Base-by-base conservation (phyloP, 2,888 invertebrate genomes). In the Taphrorychus bicolor region DNA sequence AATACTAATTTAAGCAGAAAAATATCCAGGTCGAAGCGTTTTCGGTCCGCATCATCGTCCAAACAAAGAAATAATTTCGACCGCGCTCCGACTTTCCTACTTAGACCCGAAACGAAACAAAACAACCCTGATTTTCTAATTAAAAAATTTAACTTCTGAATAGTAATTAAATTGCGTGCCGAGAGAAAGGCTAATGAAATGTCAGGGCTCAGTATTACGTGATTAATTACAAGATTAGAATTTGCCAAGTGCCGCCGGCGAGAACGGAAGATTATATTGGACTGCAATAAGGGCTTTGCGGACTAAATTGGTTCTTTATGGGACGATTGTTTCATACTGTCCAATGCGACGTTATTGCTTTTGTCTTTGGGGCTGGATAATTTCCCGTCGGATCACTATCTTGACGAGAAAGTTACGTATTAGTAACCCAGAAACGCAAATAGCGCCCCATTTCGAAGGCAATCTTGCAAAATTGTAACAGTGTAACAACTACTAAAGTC, bases 121-220 rank as follows among this genome's bases (percentile, higher is more conserved):
- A 58, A 58, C 58, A 58, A 48, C 59, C 59, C 59, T 49, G 59
- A 59, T 59, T 59, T 59, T 59, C 23, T 59, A 59, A 59, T 59
- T 59, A 60, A 53, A 60, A 60, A 60, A 60, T 60, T 60, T 42
- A 40, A 60, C 52, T 60, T 60, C 53, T 80, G 80, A 81, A 82
- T 82, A 82, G 81, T 82, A 82, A 83, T 83, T 82, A 82, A 82
- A 82, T 82, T 81, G 82, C 80, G 80, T 80, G 77, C 76, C 76
- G 79, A 79, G 79, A 79, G 80, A 81, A 79, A 79, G 79, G 79
- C 81, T 82, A 82, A 82, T 82, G 81, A 82, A 82, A 82, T 81
- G 82, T 82, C 82, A 82, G 66, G 60, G 66, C 54, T 45, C 49
- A 49, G 56, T 53, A 59, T 53, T 48, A 59, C 66, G 80, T 82